Evolutionary conservation across 2,113 vertebrate species (phyloP).

Genomic region (Psittacula cyanocephala): DNA sequence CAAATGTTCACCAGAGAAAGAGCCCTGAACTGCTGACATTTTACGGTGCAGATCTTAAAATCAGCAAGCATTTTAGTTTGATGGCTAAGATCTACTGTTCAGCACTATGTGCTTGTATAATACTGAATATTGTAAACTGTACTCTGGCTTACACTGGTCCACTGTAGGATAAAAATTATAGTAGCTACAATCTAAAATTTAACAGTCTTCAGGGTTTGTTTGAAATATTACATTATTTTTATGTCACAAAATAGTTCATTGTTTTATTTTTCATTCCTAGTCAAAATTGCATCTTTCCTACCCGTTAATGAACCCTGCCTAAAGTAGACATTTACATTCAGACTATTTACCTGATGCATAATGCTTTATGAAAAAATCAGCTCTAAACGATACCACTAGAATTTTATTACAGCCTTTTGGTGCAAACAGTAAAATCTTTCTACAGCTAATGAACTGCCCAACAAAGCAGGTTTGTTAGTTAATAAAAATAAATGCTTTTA

Average conservation of each 20-base stretch:
- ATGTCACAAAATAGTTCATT: background rate
- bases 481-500: slow-evolving; percentile 73
- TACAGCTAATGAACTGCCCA: slow-evolving; percentile 69
- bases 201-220: background rate
- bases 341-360: slow-evolving; percentile 70
- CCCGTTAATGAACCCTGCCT: slow-evolving; percentile 54
- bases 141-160: background rate
- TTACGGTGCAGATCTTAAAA: slow-evolving; percentile 8
- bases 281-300: slow-evolving; percentile 58
- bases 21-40: slow-evolving; percentile 9
- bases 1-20: background rate
- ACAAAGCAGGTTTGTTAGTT: slow-evolving; percentile 73
- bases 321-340: slow-evolving; percentile 72
- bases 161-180: background rate
- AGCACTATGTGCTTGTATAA: background rate
- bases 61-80: slow-evolving; percentile 17
- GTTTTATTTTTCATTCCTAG: slow-evolving; percentile 24
- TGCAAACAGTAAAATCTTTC: slow-evolving; percentile 67
- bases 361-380: slow-evolving; percentile 67
- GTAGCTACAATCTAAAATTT: background rate
- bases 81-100: slow-evolving; percentile 16
- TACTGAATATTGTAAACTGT: background rate
- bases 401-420: slow-evolving; percentile 63
- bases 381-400: slow-evolving; percentile 55
- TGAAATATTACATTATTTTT: background rate